Percentiles rank a stretch among this genome's conserved stretches.
phyloP scores from a whole-genome alignment of 2,113 vertebrate species.

The Chamaetylas fuelleborni region DNA sequence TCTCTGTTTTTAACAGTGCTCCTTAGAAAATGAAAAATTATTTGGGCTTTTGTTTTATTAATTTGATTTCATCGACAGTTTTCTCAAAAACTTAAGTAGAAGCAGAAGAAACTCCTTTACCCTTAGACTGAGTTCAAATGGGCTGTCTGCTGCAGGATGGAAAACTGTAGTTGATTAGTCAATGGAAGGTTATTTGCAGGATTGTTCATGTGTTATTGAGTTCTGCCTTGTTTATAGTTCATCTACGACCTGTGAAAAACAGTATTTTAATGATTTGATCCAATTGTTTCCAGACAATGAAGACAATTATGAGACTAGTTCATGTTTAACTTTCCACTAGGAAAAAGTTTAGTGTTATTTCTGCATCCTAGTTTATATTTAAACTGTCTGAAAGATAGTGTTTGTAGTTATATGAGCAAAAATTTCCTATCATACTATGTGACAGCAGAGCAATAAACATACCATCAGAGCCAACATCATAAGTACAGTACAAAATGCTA shows the following conservation, averaged over 20 bases:
- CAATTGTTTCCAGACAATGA: constrained; percentile 1
- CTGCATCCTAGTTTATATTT: constrained; percentile 11
- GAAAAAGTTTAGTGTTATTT: not conserved
- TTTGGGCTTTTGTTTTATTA: not conserved
- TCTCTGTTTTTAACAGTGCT: not conserved
- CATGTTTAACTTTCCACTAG: constrained; percentile 13
- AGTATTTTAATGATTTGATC: not conserved
- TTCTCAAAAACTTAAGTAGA: not conserved
- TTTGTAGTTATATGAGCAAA: not conserved
- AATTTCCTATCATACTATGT: not conserved
- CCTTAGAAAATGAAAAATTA: not conserved
- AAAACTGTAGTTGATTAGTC: not conserved
- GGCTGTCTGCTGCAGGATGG: not conserved
- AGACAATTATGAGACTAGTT: not conserved
- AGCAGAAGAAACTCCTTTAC: not conserved
- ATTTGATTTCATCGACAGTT: not conserved
- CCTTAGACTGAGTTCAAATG: not conserved
- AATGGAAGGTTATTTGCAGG: not conserved
- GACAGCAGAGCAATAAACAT: constrained; percentile 1
- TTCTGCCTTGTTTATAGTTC: not conserved
- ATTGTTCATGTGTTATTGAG: not conserved
- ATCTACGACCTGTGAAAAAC: not conserved
- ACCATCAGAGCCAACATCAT: not conserved
- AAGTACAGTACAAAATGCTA: not conserved
- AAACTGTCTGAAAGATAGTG: not conserved